Conservation (phyloP, 2,888 invertebrate species). For the Perithous albicinctus region DNA sequence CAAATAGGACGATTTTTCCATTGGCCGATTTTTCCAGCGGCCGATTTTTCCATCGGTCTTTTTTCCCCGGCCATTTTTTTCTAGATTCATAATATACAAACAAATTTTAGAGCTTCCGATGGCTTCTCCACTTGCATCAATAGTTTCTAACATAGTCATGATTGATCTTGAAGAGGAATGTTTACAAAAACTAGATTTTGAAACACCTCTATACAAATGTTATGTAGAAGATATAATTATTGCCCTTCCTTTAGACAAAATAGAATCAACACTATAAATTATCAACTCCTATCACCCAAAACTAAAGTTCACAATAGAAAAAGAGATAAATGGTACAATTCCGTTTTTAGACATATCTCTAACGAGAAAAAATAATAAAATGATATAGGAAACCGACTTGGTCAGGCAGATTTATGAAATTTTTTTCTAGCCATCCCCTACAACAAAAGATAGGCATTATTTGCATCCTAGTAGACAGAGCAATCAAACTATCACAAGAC, state of each 20-base stretch:
- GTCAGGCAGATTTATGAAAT: too few species aligned
- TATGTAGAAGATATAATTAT: constrained; percentile 58
- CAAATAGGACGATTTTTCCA: too few species aligned
- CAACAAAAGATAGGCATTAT: too few species aligned
- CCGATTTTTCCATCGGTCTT: too few species aligned
- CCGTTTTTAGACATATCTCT: not conserved
- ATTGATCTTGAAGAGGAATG: constrained; percentile 5
- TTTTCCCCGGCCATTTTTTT: too few species aligned
- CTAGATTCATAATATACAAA: constrained; percentile 12
- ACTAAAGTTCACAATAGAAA: not conserved
- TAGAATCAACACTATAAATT: not conserved
- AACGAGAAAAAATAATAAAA: too few species aligned
- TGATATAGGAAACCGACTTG: too few species aligned
- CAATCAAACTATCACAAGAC: too few species aligned
- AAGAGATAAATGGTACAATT: not conserved
- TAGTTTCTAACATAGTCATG: constrained; percentile 29
- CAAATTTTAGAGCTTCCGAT: constrained; percentile 47
- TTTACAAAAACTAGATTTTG: not conserved
- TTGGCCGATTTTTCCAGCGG: too few species aligned
- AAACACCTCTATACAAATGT: constrained; percentile 9
- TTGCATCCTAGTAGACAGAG: too few species aligned
- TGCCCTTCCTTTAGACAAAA: not conserved
- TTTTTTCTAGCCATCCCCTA: too few species aligned
- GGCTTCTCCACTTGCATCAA: constrained; percentile 49
- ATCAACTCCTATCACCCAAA: not conserved